Evolutionary conservation across 2,888 invertebrate genomes (phyloP).

Genomic region (Eristalis pertinax): DNA sequence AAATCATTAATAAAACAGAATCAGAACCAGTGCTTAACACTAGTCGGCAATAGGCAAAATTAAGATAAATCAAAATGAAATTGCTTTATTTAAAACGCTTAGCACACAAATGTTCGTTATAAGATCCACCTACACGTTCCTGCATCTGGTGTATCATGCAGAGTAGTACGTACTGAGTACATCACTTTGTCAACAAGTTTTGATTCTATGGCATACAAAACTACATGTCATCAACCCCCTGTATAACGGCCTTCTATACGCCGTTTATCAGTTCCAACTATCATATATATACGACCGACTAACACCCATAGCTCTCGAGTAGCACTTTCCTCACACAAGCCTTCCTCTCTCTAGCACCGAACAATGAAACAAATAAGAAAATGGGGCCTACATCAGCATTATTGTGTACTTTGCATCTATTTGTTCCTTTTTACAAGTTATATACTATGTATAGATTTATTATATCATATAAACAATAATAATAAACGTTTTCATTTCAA

Average conservation of each 20-base stretch:
- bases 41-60: neutral
- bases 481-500: too few species aligned
- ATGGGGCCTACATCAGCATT: conserved; percentile 39
- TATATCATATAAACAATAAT: too few species aligned
- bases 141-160: conserved; percentile 33
- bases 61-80: conserved; percentile 1
- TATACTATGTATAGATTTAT: neutral
- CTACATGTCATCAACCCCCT: conserved; percentile 63
- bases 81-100: conserved; percentile 32
- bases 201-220: conserved; percentile 36
- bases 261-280: conserved; percentile 42
- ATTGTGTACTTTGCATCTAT: conserved; percentile 16
- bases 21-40: too few species aligned
- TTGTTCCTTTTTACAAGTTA: conserved; percentile 10
- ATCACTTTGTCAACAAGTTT: conserved; percentile 20
- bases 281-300: conserved; percentile 27
- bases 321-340: conserved; percentile 25
- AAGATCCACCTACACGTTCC: conserved; percentile 56
- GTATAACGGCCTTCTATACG: conserved; percentile 25
- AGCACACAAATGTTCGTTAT: conserved; percentile 50
- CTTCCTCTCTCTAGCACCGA: neutral
- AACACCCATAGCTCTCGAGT: conserved; percentile 32
- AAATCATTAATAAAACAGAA: too few species aligned
- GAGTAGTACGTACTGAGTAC: conserved; percentile 24
- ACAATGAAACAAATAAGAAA: conserved; percentile 24